Conservation (phyloP, 2,113 vertebrate genomes). For the Anhinga anhinga region DNA sequence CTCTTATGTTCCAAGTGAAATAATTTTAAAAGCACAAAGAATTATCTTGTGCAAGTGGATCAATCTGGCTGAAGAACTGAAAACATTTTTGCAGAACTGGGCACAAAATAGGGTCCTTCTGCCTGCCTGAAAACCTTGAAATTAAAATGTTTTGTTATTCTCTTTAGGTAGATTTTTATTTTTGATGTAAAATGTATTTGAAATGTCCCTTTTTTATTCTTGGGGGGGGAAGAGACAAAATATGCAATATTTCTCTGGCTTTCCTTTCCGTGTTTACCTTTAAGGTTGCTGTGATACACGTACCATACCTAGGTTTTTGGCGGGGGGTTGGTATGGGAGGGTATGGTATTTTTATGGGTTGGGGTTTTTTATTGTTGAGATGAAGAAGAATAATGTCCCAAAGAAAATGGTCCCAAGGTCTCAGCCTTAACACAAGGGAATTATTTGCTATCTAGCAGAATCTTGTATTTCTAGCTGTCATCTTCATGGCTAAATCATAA, state of each 20-base stretch:
- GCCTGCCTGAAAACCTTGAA: neutral
- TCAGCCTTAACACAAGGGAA: neutral
- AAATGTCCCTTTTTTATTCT: neutral
- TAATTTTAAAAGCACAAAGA: neutral
- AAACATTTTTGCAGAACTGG: neutral
- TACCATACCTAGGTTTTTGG: accelerated
- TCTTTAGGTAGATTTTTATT: neutral
- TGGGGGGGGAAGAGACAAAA: neutral
- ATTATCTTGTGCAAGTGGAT: neutral
- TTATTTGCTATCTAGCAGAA: neutral
- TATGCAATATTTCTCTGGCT: neutral
- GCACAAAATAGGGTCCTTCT: neutral
- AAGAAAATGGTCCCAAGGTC: neutral
- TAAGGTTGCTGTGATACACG: neutral
- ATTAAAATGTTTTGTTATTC: neutral
- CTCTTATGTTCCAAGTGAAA: neutral
- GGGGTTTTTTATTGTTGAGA: neutral
- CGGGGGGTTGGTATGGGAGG: too few species aligned
- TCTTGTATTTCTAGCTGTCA: neutral
- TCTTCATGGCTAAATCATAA: neutral
- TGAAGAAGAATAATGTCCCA: neutral
- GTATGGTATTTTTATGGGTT: neutral
- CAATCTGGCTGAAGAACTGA: neutral
- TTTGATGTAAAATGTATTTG: neutral
- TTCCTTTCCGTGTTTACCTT: neutral